phyloP scores from a whole-genome alignment of 1,140 invertebrate genomes.

The Drosophila punjabiensis region DNA sequence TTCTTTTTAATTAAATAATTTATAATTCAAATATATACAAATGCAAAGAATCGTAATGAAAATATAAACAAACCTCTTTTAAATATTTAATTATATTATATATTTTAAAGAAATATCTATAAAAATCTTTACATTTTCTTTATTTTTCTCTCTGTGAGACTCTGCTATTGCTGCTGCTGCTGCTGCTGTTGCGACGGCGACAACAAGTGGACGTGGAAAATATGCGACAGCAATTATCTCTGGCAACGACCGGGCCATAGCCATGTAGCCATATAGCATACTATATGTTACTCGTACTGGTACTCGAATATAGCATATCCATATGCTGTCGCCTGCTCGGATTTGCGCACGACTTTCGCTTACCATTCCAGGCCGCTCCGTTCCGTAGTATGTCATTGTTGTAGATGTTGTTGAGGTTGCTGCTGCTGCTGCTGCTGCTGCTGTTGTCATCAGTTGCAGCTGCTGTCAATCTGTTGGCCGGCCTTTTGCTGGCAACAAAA shows the following conservation, averaged over 20 bases:
- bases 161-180: slow-evolving; percentile 1
- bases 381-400: slow-evolving; percentile 32
- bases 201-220: slow-evolving; percentile 78
- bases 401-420: slow-evolving; percentile 14
- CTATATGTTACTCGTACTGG: background rate
- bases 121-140: background rate
- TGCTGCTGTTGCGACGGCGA: slow-evolving; percentile 38
- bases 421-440: slow-evolving; percentile 2
- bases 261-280: slow-evolving; percentile 46
- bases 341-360: slow-evolving; percentile 80
- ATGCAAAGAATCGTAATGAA: accelerated
- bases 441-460: slow-evolving; percentile 67
- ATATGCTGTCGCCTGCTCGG: slow-evolving; percentile 70
- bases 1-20: too few species aligned
- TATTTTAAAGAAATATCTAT: too few species aligned
- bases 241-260: slow-evolving; percentile 39
- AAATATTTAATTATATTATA: too few species aligned
- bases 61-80: background rate
- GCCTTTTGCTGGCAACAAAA: slow-evolving; percentile 61
- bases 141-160: background rate
- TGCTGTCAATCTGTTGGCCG: slow-evolving; percentile 82
- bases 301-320: slow-evolving; percentile 27
- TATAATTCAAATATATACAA: background rate
- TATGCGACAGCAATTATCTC: slow-evolving; percentile 81
- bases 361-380: slow-evolving; percentile 56